Base-by-base conservation (phyloP, 2,113 vertebrate genomes). In the Hiodon alosoides region DNA sequence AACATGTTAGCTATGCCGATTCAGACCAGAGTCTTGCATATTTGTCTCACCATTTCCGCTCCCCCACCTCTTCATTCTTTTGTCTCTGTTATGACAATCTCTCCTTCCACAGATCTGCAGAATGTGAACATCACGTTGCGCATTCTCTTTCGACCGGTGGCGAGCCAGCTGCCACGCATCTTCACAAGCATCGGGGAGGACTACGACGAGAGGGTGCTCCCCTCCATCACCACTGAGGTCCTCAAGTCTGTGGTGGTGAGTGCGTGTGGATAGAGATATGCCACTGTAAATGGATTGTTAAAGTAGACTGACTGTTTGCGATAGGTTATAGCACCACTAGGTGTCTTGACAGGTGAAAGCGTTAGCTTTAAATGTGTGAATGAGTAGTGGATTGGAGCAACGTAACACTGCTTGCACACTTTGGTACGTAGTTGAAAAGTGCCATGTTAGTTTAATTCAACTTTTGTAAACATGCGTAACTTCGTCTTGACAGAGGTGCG, bases 51-150 rank as follows among this genome's bases (percentile, higher is more conserved):
- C 17, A 31, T 31, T 31, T 7, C 50, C 9, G 3, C 17, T n/a
- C 13, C 10, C 52, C 54, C 17, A 31, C 10, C 4, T 17, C 5
- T 14, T 68, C 8, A 16, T 74, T 11, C 13, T 11, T 16, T 2
- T 13, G 7, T 61, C 9, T 61, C 13, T 61, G 31, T 13, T 52
- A 3, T 66, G 47, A 13, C 8, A 65, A 7, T 58, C 62, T 5
- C 7, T 47, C 76, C 2, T 57, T 0, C 76, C n/a, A 1, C 86
- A 99, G 97, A 98, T 88, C 86, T 99, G 73, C 97, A 99, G 93
- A 99, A 99, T 0, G 97, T 98, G 60, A 99, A 98, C 87, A 98
- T 99, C 89, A 99, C 97, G 0, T 78, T 99, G 81, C 91, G 97
- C 3, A 99, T 98, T 89, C 93, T 99, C 1, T 99, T 98, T 83